Evolutionary conservation across 1,140 invertebrate genomes (phyloP).

Genomic region (Leptinotarsa texana): DNA sequence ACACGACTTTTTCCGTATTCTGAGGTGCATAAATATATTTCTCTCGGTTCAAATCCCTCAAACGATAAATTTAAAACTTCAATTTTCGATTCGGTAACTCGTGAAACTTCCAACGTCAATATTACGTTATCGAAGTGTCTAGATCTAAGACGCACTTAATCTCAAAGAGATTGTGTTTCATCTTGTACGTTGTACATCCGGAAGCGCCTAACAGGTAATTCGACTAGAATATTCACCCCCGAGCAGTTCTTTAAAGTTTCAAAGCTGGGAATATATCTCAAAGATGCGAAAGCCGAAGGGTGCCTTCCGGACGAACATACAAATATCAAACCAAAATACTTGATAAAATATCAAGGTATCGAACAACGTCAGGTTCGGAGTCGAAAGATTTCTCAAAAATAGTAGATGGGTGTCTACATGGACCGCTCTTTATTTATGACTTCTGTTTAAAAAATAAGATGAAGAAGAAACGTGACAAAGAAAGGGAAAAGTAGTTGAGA

Average conservation of each 20-base stretch:
- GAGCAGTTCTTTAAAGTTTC: slow-evolving; percentile 3
- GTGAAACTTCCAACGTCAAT: not conserved
- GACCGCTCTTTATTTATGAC: too few relatives aligned
- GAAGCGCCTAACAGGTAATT: not conserved
- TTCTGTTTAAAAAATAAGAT: too few relatives aligned
- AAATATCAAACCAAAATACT: slow-evolving; percentile 19
- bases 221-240: not conserved
- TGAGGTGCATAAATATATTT: too few relatives aligned
- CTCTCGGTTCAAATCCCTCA: too few relatives aligned
- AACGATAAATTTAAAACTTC: too few relatives aligned
- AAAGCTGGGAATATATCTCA: not conserved
- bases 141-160: not conserved
- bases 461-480: too few relatives aligned
- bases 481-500: too few relatives aligned
- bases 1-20: too few relatives aligned
- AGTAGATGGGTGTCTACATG: too few relatives aligned
- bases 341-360: slow-evolving; percentile 12
- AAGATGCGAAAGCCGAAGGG: slow-evolving; percentile 15
- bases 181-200: not conserved
- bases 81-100: not conserved
- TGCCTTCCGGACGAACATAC: not conserved
- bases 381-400: too few relatives aligned
- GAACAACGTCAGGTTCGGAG: not conserved
- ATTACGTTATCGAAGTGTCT: not conserved
- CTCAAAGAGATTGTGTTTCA: not conserved